Evolutionary conservation across 2,888 invertebrate genomes (phyloP).

Genomic region (Prionchulus punctatus): DNA sequence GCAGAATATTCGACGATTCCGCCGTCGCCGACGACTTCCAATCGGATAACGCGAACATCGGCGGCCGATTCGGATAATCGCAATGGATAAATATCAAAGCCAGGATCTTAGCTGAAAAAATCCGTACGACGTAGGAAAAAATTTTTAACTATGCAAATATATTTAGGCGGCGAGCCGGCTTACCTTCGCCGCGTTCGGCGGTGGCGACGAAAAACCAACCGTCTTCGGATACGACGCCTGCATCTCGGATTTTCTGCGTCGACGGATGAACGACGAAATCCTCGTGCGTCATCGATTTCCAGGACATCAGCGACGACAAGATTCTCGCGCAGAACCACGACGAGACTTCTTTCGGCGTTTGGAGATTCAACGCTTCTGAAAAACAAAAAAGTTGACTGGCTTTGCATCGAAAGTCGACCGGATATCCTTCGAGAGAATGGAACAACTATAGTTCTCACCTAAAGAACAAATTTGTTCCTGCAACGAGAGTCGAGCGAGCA

Average conservation of each 20-base stretch:
- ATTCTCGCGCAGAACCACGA: conserved; percentile 34
- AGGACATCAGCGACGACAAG: conserved; percentile 44
- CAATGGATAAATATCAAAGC: conserved; percentile 61
- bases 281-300: conserved; percentile 52
- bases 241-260: too few species aligned
- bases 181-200: conserved; percentile 16
- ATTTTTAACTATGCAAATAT: not conserved
- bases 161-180: not conserved
- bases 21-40: not conserved
- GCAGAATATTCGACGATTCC: not conserved
- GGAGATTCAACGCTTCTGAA: not conserved
- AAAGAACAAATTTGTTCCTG: conserved; percentile 56
- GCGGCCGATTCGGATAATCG: conserved; percentile 60
- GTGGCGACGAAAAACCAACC: conserved; percentile 61
- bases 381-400: not conserved
- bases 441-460: too few species aligned
- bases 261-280: conserved; percentile 47
- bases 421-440: too few species aligned
- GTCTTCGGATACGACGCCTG: too few species aligned
- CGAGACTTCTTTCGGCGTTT: conserved; percentile 17
- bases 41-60: conserved; percentile 34
- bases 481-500: conserved; percentile 56
- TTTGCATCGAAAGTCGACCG: not conserved
- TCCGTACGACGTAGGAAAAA: too few species aligned
- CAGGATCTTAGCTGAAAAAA: conserved; percentile 52